Evolutionary conservation across 2,888 invertebrate genomes (phyloP), one percentile per base, ranked within the genome.

Genomic region (Drosophila meridionalis): DNA sequence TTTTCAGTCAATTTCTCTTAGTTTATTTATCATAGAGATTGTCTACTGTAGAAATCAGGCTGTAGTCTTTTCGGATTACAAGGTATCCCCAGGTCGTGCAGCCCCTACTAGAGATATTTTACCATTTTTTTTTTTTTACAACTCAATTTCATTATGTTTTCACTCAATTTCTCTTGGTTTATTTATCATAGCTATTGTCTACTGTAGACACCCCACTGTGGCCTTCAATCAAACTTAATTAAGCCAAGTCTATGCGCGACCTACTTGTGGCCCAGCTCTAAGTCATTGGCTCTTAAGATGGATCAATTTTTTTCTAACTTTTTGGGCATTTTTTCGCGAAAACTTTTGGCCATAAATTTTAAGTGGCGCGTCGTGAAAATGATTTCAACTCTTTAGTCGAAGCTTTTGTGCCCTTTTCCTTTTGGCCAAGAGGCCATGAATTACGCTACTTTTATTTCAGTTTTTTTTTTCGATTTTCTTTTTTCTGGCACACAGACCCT

Each of bases 401-500:
- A 20, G 28, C 28, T 68, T 56, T 42, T 12, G 30, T 26, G 34
- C 36, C 58, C 61, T 58, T 43, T 50, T 53, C 53, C 42, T 9
- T 20, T 20, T 36, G 30, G 20, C 71, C 32, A 2, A 63, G 20
- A 20, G 20, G 59, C 63, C 55, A 73, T 84, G 82, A 83, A 73
- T 83, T 76, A 83, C 76, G 78, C 59, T 69, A 56, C 52, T 57
- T 71, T 80, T 73, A 20, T 20, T 20, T 20, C 20, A 20, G 20
- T 20, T 69, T 59, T 55, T 50, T 60, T 56, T 69, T 20, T 1
- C 7, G 20, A 20, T n/a, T 42, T 42, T 7, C 2, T 69, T 82
- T 75, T 71, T 73, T 82, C 72, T 82, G 83, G 80, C 80, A 70
- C 83, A 76, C 65, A 78, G 82, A 72, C 78, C 86, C 69, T 73